A percentile compares a stretch with the other conserved stretches of the same genome.
Conservation (phyloP, 2,113 vertebrate species). For the Panurus biarmicus region DNA sequence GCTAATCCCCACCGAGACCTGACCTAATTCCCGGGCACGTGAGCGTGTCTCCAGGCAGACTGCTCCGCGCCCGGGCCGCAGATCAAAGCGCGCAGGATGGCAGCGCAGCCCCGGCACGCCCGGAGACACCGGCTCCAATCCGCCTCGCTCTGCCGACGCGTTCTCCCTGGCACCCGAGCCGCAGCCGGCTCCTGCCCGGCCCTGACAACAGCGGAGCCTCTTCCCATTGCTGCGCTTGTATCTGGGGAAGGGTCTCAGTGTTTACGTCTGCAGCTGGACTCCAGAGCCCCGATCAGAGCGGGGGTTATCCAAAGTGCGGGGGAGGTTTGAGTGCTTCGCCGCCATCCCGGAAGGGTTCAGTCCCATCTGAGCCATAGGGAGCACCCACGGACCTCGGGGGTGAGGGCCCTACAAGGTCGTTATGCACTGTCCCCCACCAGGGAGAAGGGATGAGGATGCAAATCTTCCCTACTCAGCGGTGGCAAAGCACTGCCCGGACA, state of each 20-base stretch:
- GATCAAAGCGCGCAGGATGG: neutral
- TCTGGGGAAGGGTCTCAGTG: neutral
- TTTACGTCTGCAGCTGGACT: accelerated
- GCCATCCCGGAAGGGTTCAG: neutral
- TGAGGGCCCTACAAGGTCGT: neutral
- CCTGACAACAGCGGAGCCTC: neutral
- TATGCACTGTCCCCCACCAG: accelerated
- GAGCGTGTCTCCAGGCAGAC: constrained; percentile 56
- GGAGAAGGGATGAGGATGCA: neutral
- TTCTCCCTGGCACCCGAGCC: neutral
- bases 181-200: neutral
- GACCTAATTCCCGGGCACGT: constrained; percentile 60
- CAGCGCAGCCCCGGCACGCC: neutral
- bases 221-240: neutral
- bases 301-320: neutral
- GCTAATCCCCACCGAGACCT: constrained; percentile 58
- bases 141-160: neutral
- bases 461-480: neutral
- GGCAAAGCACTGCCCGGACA: neutral
- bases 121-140: constrained; percentile 43
- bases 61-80: neutral
- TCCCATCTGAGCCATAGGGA: accelerated
- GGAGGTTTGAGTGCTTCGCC: neutral
- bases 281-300: accelerated
- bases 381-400: neutral